Evolutionary conservation across 2,888 invertebrate species (phyloP).

Genomic region (Tetanocera ferruginea): DNA sequence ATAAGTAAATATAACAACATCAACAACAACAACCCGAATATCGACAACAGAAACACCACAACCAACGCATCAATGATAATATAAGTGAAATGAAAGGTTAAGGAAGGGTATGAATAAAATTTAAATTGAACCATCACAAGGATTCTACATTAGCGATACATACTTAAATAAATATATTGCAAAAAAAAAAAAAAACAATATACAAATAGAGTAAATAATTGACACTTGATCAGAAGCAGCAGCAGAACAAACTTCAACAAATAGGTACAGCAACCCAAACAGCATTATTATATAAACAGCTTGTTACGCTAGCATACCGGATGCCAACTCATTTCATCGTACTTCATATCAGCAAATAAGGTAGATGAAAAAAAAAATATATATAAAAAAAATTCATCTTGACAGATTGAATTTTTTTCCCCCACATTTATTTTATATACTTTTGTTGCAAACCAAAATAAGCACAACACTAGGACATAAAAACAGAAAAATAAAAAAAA

Average conservation of each 20-base stretch:
- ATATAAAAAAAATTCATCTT: constrained; percentile 15
- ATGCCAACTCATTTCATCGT: constrained; percentile 33
- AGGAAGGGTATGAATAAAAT: not conserved
- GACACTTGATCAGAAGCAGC: constrained; percentile 2
- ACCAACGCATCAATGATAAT: too few relatives aligned
- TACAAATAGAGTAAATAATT: constrained; percentile 25
- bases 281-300: not conserved
- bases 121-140: constrained; percentile 7
- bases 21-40: not conserved
- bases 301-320: constrained; percentile 20
- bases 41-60: not conserved
- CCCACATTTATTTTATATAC: not conserved
- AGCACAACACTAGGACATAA: not conserved
- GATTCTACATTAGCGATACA: not conserved
- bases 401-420: too few relatives aligned
- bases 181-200: not conserved
- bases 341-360: constrained; percentile 29
- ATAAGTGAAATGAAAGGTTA: too few relatives aligned
- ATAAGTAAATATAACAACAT: too few relatives aligned
- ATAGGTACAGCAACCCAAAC: constrained; percentile 30
- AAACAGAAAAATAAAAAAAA: not conserved
- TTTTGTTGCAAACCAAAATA: not conserved
- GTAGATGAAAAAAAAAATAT: constrained; percentile 41
- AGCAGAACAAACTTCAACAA: constrained; percentile 8
- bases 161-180: not conserved